Base-by-base conservation (phyloP, 2,888 invertebrate genomes). In the Cephus pulcher region DNA sequence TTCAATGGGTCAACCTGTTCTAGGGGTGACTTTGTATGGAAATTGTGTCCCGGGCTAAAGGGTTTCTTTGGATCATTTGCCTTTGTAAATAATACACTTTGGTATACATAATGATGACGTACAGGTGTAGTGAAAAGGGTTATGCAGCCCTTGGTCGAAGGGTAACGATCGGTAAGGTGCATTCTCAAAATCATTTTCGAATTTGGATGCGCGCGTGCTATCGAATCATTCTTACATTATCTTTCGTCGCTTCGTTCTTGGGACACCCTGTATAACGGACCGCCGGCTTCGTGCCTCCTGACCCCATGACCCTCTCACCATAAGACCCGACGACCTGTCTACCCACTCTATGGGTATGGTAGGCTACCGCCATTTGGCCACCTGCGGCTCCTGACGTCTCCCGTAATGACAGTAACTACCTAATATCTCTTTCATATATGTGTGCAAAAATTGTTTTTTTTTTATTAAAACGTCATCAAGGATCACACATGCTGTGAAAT, bases 351-450 rank as follows among this genome's bases (percentile, higher is more conserved):
- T 83, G 73, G 71, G 85, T 84, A 86, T 85, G 80, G 85, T 82
- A 82, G 85, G 84, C 86, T 84, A 84, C 83, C 23, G 56, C 23
- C 83, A 84, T 84, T 82, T 83, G 85, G 83, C 88, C 86, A 88
- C 88, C 87, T 88, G 87, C 87, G 85, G 86, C 86, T 87, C 78
- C 84, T 84, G 85, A 87, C 87, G 80, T 85, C 87, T 87, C 85
- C 82, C 86, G 84, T 80, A 80, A 81, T 82, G 79, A 75, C 79
- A 80, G 78, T 79, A 81, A 76, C 81, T 56, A 56, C 23, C 23
- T 23, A 56, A 56, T 56, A 56, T 56, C 56, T 9, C 9, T 56
- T 56, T 56, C 23, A 56, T 56, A 6, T 56, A 23, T 56, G 23
- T 9, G 56, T 9, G 56, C 23, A 9, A 56, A 23, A 23, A 56